Percentiles rank a stretch among this genome's conserved stretches.
phyloP scores from a whole-genome alignment of 1,140 invertebrate species.

The Dinoponera quadriceps region DNA sequence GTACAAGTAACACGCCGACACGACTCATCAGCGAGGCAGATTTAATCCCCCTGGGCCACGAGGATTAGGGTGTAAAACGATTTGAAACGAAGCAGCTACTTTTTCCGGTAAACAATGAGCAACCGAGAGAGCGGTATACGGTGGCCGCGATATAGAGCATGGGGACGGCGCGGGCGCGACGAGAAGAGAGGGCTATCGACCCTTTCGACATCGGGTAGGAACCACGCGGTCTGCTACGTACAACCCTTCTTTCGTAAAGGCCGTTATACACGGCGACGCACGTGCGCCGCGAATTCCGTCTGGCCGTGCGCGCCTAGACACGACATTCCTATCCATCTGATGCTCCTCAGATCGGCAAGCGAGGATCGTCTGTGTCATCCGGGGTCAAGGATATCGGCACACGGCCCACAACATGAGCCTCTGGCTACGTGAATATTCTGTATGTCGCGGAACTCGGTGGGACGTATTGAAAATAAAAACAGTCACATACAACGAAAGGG shows the following conservation, averaged over 20 bases:
- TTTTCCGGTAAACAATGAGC: conserved; percentile 25
- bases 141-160: conserved; percentile 32
- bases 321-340: not conserved
- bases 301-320: not conserved
- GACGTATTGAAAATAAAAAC: too few relatives aligned
- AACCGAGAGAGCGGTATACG: conserved; percentile 1
- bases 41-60: not conserved
- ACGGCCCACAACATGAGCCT: not conserved
- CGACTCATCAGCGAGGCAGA: not conserved
- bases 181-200: conserved; percentile 79
- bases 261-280: conserved; percentile 6
- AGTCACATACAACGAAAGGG: too few relatives aligned
- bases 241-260: conserved; percentile 33
- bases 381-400: not conserved
- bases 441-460: too few relatives aligned
- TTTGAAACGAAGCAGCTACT: not conserved
- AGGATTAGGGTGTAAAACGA: not conserved
- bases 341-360: not conserved
- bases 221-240: conserved; percentile 73
- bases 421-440: too few relatives aligned
- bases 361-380: not conserved
- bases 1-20: not conserved
- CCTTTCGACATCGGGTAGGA: conserved; percentile 72
- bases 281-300: conserved; percentile 7
- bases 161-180: conserved; percentile 77